Evolutionary conservation across 2,113 vertebrate species (phyloP).

Genomic region (Odocoileus virginianus): DNA sequence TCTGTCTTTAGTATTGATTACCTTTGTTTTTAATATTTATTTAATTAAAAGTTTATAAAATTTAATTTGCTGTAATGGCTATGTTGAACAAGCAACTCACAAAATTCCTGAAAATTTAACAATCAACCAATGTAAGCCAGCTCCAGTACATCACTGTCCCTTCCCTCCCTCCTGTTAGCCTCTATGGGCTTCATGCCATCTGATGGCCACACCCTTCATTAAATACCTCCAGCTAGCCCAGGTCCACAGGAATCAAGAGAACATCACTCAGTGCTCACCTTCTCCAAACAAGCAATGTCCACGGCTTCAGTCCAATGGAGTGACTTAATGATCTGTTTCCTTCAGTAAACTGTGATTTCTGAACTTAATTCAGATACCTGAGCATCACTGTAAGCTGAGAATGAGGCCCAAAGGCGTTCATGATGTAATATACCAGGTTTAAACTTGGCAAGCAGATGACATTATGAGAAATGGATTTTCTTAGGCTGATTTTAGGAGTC

Average conservation of each 20-base stretch:
- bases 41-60: background rate
- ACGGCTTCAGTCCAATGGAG: conserved; percentile 34
- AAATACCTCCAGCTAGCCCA: background rate
- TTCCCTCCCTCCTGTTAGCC: background rate
- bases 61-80: conserved; percentile 13
- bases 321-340: conserved; percentile 70
- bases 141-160: background rate
- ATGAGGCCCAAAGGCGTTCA: background rate
- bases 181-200: background rate
- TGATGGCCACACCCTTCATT: conserved; percentile 14
- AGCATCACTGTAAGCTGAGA: background rate
- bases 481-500: conserved; percentile 57
- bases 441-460: conserved; percentile 60
- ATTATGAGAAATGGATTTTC: conserved; percentile 71
- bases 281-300: conserved; percentile 58
- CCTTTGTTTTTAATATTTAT: background rate
- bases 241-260: conserved; percentile 14
- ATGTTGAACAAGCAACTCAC: background rate
- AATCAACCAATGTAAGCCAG: background rate
- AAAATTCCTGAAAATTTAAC: conserved; percentile 47
- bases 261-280: conserved; percentile 15
- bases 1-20: background rate
- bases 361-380: conserved; percentile 64
- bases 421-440: conserved; percentile 64
- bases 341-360: conserved; percentile 72